These are phyloP conservation scores for Rhinogobio ventralis DNA, from an alignment of 2,797 vertebrate genomes.

Conservation along the genomic window DNA sequence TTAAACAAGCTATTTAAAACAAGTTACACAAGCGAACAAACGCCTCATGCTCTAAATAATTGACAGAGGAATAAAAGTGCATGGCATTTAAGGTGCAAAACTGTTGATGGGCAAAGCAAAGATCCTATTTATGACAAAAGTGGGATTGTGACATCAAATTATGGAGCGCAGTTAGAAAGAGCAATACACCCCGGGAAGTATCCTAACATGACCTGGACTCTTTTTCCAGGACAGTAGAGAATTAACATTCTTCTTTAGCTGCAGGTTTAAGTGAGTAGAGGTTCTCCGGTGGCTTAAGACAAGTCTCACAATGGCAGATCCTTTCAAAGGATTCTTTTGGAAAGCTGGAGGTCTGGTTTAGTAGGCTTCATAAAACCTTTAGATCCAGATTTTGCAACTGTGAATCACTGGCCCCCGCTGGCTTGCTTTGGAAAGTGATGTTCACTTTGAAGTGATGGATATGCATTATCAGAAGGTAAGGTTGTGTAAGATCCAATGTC, in stretches of 20 bases:
- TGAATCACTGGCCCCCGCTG: slow-evolving; percentile 8
- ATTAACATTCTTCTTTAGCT: slow-evolving; percentile 67
- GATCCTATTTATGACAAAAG: slow-evolving; percentile 14
- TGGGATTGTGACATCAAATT: not conserved
- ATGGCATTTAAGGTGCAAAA: slow-evolving; percentile 38
- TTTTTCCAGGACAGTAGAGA: slow-evolving; percentile 64
- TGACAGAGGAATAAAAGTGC: slow-evolving; percentile 48
- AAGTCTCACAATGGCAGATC: slow-evolving; percentile 26
- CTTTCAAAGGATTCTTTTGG: slow-evolving; percentile 31
- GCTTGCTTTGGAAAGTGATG: not conserved
- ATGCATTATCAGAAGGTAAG: slow-evolving; percentile 1
- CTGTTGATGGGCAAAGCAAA: slow-evolving; percentile 3
- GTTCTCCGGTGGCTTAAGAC: slow-evolving; percentile 30
- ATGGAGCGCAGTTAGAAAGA: not conserved
- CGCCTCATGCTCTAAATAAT: slow-evolving; percentile 52
- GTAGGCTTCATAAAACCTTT: slow-evolving; percentile 24
- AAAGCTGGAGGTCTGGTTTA: slow-evolving; percentile 20
- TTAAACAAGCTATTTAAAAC: slow-evolving; percentile 27
- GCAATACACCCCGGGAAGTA: not conserved
- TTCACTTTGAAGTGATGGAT: slow-evolving; percentile 10
- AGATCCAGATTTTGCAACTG: slow-evolving; percentile 15
- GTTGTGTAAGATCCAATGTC: not conserved
- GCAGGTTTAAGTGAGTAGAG: slow-evolving; percentile 57
- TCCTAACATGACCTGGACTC: slow-evolving; percentile 28
- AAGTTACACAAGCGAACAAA: not conserved